Conservation (phyloP, 2,888 invertebrate genomes). For the Temnothorax rugatulus region DNA sequence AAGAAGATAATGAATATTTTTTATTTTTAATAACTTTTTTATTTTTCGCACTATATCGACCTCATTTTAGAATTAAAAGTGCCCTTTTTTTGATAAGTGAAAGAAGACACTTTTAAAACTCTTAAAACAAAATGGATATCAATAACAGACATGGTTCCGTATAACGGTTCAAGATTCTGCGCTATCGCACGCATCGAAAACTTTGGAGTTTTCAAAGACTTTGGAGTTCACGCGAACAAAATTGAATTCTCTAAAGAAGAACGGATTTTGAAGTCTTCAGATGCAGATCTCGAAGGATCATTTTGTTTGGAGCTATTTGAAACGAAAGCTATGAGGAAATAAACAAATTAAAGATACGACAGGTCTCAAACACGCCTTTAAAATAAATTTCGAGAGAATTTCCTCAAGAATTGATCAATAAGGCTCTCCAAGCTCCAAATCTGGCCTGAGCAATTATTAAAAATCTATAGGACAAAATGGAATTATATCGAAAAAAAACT, state of each 20-base stretch:
- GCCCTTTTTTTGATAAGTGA: not conserved
- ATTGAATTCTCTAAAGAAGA: not conserved
- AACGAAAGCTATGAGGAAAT: not conserved
- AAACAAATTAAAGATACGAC: not conserved
- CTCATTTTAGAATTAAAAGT: not conserved
- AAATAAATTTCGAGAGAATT: not conserved
- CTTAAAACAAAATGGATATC: not conserved
- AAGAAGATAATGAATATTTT: not conserved
- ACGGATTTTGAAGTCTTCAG: not conserved
- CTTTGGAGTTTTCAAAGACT: not conserved
- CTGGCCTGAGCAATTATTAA: not conserved
- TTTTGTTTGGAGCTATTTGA: not conserved
- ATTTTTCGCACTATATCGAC: not conserved
- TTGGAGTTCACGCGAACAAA: not conserved
- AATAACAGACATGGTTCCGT: not conserved
- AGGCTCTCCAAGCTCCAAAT: not conserved
- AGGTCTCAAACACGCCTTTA: not conserved
- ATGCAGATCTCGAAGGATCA: not conserved
- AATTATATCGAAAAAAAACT: not conserved
- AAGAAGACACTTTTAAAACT: not conserved
- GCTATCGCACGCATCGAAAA: not conserved
- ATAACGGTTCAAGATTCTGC: not conserved
- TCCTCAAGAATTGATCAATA: not conserved
- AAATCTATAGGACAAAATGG: not conserved
- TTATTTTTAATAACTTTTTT: not conserved